phyloP scores from a whole-genome alignment of 2,797 vertebrate species.

The Cyprinodon diabolis region DNA sequence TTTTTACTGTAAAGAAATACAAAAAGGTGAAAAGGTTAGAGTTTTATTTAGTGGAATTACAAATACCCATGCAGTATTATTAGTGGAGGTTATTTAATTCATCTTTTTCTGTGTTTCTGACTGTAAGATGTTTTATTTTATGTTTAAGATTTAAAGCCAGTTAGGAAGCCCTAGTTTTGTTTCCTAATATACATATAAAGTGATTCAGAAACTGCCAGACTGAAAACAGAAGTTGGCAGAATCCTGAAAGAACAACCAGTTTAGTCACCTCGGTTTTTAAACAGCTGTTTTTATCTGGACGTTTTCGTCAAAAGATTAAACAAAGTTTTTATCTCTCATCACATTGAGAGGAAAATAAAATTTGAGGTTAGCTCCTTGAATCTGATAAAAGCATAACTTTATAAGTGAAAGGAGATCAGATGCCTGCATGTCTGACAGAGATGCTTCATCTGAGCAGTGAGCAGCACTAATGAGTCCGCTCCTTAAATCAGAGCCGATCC shows the following conservation, averaged over 20 bases:
- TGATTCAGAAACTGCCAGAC: background rate
- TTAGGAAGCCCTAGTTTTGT: background rate
- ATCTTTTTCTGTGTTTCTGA: background rate
- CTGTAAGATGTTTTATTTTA: background rate
- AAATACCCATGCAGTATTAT: background rate
- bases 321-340: background rate
- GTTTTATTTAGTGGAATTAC: background rate
- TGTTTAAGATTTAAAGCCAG: background rate
- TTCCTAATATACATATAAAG: background rate
- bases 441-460: conserved; percentile 52
- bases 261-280: background rate
- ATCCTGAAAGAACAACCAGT: background rate
- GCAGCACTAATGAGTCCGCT: conserved; percentile 51
- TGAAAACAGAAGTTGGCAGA: background rate
- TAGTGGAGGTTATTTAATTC: background rate
- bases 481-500: conserved; percentile 36
- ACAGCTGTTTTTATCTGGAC: background rate
- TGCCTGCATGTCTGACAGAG: conserved; percentile 35
- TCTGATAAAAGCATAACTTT: conserved; percentile 17
- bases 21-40: too few species aligned
- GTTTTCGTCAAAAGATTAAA: background rate
- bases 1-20: too few species aligned
- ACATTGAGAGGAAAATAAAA: background rate
- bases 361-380: background rate
- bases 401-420: conserved; percentile 31